Base-by-base conservation (phyloP, 2,888 invertebrate genomes). In the Cryptocephalus moraei region DNA sequence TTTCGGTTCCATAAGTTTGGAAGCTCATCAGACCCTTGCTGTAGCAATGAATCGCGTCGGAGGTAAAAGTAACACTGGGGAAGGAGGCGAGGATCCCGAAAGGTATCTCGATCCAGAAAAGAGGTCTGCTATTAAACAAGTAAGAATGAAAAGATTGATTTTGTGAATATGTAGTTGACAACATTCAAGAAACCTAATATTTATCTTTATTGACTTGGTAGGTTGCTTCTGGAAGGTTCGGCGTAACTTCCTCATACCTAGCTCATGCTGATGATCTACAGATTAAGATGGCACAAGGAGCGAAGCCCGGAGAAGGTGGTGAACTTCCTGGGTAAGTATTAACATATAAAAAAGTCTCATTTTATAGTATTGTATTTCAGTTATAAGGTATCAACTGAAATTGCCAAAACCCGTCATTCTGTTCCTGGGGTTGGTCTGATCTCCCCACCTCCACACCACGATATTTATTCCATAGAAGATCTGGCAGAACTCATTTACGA, bases 391-490 rank as follows among this genome's bases (percentile, higher is more conserved):
- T 91, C 95, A 0, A 82, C 87, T 58, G 94, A 92, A 56, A 99
- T 99, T 62, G 99, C 97, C 0, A 80, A 81, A 61, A 95, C 95
- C 0, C 83, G 99, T 46, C 92, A 96, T 67, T 96, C 95, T 0
- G 92, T 99, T 2, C 80, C 97, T 0, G 95, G 95, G 4, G 99
- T 99, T 9, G 97, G 97, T 8, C 76, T 99, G 8, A 99, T 99
- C 68, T 96, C 95, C 0, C 99, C 99, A 8, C 97, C 99, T 9
- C 99, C 99, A 2, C 99, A 99, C 74, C 99, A 99, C 75, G 99
- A 99, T 65, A 99, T 99, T 72, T 99, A 99, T 74, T 96, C 95
- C 43, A 99, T 99, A 67, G 99, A 99, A 73, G 99, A 99, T 76
- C 75, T 99, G 62, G 94, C 97, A 0, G 94, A 99, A 72, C 77